Percentiles rank a stretch among this genome's conserved stretches.
Evolutionary conservation across 2,113 vertebrate genomes (phyloP).

Genomic region (Epinephelus lanceolatus): DNA sequence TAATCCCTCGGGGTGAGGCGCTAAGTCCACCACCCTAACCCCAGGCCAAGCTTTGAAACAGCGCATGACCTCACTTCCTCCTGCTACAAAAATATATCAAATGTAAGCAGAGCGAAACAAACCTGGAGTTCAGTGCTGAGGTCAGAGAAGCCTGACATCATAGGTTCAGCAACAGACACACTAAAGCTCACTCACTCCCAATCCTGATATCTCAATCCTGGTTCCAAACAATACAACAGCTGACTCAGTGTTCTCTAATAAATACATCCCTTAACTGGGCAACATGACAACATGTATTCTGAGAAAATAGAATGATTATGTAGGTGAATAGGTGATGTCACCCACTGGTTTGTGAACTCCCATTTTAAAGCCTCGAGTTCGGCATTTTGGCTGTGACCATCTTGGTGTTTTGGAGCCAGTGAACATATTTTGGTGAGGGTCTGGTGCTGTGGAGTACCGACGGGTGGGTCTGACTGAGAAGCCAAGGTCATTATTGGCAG

Average conservation of each 20-base stretch:
- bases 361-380: no score
- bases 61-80: slow-evolving; percentile 59
- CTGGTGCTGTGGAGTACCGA: no score
- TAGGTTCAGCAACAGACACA: background rate
- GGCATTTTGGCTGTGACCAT: no score
- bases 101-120: background rate
- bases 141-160: background rate
- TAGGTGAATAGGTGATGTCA: no score
- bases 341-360: no score
- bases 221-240: background rate
- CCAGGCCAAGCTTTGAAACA: slow-evolving; percentile 39
- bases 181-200: background rate
- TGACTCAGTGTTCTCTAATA: background rate
- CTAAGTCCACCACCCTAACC: slow-evolving; percentile 61
- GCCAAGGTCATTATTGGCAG: no score
- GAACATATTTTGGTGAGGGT: no score
- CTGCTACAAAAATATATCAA: slow-evolving; percentile 8
- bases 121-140: background rate
- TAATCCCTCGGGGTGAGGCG: slow-evolving; percentile 60
- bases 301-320: background rate
- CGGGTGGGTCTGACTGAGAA: no score
- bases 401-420: no score
- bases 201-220: background rate
- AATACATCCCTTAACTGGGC: background rate
- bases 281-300: background rate